Base-by-base conservation (phyloP, 2,888 invertebrate genomes). In the Drosophila lacicola region DNA sequence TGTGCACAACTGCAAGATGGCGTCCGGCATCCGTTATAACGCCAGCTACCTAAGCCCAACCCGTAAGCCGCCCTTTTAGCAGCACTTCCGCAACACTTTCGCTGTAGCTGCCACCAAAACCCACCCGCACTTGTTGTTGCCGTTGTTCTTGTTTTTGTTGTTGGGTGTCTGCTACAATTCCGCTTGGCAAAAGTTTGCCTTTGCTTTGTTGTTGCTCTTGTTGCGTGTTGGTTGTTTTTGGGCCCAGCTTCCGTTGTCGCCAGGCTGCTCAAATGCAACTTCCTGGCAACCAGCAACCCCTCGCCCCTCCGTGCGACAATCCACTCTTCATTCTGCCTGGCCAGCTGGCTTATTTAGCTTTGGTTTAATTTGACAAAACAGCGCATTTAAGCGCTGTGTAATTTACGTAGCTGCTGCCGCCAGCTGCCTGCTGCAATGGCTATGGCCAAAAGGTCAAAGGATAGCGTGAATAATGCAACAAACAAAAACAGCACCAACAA, bases 321-420 rank as follows among this genome's bases (percentile, higher is more conserved):
- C 34, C 36, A 39, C 8, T 6, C n/a, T n/a, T 21, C 37, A 54
- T 49, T 47, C 25, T 14, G 41, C 13, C 47, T 13, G 47, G 53
- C 39, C 46, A 73, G 53, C 29, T 74, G 76, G 84, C 78, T 78
- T 84, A 82, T 62, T 79, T 85, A 67, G 82, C 78, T 66, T 74
- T 68, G 82, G 79, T 85, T 88, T 83, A 88, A 83, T 85, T 85
- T 74, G 62, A 88, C 82, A 85, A 85, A 85, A 67, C 67, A 75
- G 63, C 61, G 80, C 61, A 67, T 71, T 88, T 82, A 85, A 88
- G 82, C 61, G 57, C 70, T 53, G 44, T 47, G 54, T 57, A 76
- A 80, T 66, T 72, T 70, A 72, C 53, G 47, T 61, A 47, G 50
- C 50, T 60, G 41, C 21, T 33, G 51, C 41, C 39, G 66, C 42